A percentile compares a stretch with the other conserved stretches of the same genome.
phyloP scores from a whole-genome alignment of 2,797 vertebrate species.

The Thripadectes ignobilis region DNA sequence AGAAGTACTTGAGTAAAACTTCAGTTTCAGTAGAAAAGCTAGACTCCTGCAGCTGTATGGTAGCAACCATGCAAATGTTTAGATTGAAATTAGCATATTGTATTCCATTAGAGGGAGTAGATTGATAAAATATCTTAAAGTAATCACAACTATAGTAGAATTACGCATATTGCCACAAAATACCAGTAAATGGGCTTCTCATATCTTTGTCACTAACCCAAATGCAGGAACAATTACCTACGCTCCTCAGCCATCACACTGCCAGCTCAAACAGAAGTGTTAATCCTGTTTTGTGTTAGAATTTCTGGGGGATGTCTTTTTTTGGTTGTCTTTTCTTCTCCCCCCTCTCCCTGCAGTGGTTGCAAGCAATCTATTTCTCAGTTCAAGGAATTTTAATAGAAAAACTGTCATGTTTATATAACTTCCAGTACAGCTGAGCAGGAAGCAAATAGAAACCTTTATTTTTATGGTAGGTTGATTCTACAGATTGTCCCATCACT shows the following conservation, averaged over 20 bases:
- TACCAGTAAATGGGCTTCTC: not conserved
- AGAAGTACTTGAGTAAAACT: not conserved
- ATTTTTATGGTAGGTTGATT: slow-evolving; percentile 32
- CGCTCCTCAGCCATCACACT: not conserved
- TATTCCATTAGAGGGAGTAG: not conserved
- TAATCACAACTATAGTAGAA: not conserved
- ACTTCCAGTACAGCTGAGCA: slow-evolving; percentile 26
- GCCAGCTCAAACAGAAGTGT: not conserved
- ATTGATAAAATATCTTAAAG: not conserved
- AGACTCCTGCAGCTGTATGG: not conserved
- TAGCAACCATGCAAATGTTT: not conserved
- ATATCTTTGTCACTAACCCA: not conserved
- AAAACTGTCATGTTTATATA: slow-evolving; percentile 59
- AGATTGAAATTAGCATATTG: not conserved
- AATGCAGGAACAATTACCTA: not conserved
- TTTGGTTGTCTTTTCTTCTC: rapidly evolving
- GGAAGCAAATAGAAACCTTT: slow-evolving; percentile 36
- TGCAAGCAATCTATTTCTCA: slow-evolving; percentile 34
- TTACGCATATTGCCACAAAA: not conserved
- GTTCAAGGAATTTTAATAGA: slow-evolving; percentile 53
- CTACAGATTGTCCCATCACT: not conserved
- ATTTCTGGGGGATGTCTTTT: not conserved
- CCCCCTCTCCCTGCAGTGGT: not conserved
- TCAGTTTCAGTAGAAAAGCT: not conserved
- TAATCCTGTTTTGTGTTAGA: not conserved